Percentiles rank a stretch among this genome's conserved stretches.
These are phyloP conservation scores for Melikaiella ostensackeni DNA, from an alignment of 2,888 invertebrate genomes.

Conservation along the genomic window DNA sequence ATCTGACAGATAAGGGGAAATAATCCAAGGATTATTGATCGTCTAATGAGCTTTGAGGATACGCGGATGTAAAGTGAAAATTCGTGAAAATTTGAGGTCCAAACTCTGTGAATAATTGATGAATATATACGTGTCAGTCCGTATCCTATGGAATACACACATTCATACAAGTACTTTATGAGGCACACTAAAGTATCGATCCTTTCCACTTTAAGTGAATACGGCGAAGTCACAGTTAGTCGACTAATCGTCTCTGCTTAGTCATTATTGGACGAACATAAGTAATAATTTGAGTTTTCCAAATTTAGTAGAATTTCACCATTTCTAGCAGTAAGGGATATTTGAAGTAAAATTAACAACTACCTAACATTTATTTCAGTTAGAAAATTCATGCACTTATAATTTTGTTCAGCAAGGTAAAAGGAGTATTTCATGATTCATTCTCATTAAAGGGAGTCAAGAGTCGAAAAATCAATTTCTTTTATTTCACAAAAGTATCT, in stretches of 20 bases:
- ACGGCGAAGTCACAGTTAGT: neutral
- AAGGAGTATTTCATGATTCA: neutral
- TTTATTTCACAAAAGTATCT: too few relatives aligned
- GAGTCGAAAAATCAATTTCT: neutral
- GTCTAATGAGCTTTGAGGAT: neutral
- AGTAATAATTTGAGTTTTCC: too few relatives aligned
- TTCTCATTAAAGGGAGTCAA: neutral
- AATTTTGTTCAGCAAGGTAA: neutral
- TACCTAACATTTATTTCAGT: too few relatives aligned
- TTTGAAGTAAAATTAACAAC: too few relatives aligned
- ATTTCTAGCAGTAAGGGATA: too few relatives aligned
- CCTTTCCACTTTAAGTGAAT: neutral
- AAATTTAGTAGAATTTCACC: too few relatives aligned
- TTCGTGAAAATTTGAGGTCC: neutral
- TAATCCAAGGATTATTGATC: conserved; percentile 3
- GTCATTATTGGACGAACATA: neutral
- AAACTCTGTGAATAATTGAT: conserved; percentile 32
- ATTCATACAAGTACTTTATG: neutral
- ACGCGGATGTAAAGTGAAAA: neutral
- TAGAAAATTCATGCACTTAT: too few relatives aligned
- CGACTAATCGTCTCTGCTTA: neutral
- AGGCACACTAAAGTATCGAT: conserved; percentile 14
- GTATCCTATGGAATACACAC: neutral
- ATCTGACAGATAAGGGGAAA: neutral
- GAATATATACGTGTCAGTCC: neutral